phyloP scores from a whole-genome alignment of 2,888 invertebrate genomes.

The Diarsia mendica region DNA sequence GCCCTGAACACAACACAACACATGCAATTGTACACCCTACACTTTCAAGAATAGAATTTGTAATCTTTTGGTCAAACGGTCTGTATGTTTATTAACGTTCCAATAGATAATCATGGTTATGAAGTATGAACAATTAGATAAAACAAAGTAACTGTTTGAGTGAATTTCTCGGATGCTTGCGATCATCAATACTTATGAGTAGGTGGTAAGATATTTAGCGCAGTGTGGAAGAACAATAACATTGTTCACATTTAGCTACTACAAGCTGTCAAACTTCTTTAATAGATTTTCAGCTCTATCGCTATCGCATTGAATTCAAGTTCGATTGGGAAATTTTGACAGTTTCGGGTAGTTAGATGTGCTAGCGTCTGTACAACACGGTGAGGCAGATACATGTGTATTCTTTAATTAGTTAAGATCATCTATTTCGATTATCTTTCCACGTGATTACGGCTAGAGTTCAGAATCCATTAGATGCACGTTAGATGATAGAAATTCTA shows the following conservation, averaged over 20 bases:
- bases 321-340: too few relatives aligned
- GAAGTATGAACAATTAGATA: constrained; percentile 71
- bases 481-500: constrained; percentile 6
- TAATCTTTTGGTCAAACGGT: constrained; percentile 39
- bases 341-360: too few relatives aligned
- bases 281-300: too few relatives aligned
- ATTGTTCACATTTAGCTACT: not conserved
- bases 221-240: constrained; percentile 42
- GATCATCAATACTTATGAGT: constrained; percentile 47
- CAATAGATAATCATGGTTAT: constrained; percentile 56
- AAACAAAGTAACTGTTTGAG: constrained; percentile 60
- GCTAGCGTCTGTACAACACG: not conserved
- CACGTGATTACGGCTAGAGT: constrained; percentile 16
- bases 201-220: constrained; percentile 45
- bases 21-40: constrained; percentile 44
- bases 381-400: constrained; percentile 18
- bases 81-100: constrained; percentile 55
- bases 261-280: too few relatives aligned
- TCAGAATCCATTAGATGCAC: constrained; percentile 16
- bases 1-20: constrained; percentile 35
- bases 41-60: constrained; percentile 27
- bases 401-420: constrained; percentile 28
- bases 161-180: constrained; percentile 53
- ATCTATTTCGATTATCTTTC: constrained; percentile 36
- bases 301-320: too few relatives aligned